Evolutionary conservation across 2,888 invertebrate species (phyloP).

Genomic region (Cheilosia urbana): DNA sequence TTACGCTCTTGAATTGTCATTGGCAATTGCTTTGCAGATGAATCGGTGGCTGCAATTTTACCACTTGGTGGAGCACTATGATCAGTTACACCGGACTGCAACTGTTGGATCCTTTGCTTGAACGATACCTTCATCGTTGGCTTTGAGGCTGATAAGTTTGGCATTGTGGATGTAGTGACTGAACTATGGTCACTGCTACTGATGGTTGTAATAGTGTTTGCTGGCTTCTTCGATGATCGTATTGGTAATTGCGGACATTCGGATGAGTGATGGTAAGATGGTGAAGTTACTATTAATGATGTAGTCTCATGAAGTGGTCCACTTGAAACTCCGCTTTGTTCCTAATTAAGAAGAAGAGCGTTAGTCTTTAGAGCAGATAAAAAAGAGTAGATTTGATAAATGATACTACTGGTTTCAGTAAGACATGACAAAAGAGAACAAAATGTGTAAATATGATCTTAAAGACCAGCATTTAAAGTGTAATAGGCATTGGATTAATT

Average conservation of each 20-base stretch:
- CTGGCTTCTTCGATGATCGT: conserved; percentile 35
- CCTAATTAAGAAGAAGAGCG: conserved; percentile 19
- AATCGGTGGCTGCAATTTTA: conserved; percentile 65
- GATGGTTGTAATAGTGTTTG: conserved; percentile 39
- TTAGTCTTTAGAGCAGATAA: no score
- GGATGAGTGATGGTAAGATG: conserved; percentile 43
- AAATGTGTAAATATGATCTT: no score
- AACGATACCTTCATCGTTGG: conserved; percentile 86
- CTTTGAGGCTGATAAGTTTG: conserved; percentile 79
- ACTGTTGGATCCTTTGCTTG: conserved; percentile 86
- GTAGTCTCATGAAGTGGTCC: conserved; percentile 64
- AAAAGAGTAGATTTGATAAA: no score
- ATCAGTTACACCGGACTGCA: conserved; percentile 82
- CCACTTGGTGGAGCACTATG: conserved; percentile 40
- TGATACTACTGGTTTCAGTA: no score
- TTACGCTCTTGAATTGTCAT: conserved; percentile 84
- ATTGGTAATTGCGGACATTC: conserved; percentile 51
- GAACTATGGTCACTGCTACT: conserved; percentile 52
- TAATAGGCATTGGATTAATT: no score
- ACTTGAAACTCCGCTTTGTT: conserved; percentile 23
- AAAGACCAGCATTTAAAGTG: no score
- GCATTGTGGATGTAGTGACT: conserved; percentile 47
- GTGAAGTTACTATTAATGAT: conserved; percentile 47
- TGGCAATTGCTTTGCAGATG: conserved; percentile 80
- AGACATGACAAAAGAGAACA: no score